phyloP scores from a whole-genome alignment of 2,888 invertebrate species.

The Deilephila elpenor region DNA sequence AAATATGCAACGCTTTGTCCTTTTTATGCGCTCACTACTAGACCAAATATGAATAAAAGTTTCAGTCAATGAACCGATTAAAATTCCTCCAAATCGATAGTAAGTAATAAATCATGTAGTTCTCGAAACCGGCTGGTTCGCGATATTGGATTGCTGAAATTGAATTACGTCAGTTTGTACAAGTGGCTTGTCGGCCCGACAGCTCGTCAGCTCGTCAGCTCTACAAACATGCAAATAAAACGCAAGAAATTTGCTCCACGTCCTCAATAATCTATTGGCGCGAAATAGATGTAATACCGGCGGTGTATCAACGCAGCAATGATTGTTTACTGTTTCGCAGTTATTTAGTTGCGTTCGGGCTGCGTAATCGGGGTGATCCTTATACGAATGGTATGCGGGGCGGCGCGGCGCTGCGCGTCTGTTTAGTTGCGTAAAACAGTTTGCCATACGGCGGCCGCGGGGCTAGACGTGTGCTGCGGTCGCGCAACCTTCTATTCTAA shows the following conservation, averaged over 20 bases:
- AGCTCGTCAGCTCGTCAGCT: conserved; percentile 17
- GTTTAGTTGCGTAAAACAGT: conserved; percentile 69
- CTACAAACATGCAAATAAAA: conserved; percentile 39
- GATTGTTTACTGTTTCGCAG: conserved; percentile 69
- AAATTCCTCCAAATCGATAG: not conserved
- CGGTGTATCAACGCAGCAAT: conserved; percentile 57
- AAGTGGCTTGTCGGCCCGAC: conserved; percentile 47
- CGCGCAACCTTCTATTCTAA: conserved; percentile 54
- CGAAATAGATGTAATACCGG: conserved; percentile 49
- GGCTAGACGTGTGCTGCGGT: conserved; percentile 59
- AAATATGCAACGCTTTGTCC: conserved; percentile 50
- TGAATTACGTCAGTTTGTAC: conserved; percentile 61
- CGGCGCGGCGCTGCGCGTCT: conserved; percentile 62
- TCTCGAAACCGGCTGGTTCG: not conserved
- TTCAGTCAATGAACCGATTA: conserved; percentile 15
- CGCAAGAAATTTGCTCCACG: conserved; percentile 44
- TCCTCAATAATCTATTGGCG: conserved; percentile 47
- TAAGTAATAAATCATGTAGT: not conserved
- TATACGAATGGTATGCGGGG: conserved; percentile 76
- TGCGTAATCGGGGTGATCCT: conserved; percentile 78
- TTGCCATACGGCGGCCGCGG: conserved; percentile 58
- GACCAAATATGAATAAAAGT: conserved; percentile 13
- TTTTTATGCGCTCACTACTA: conserved; percentile 7
- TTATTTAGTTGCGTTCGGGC: conserved; percentile 68
- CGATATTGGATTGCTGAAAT: conserved; percentile 34